Conservation (phyloP, 1,140 invertebrate species). For the Conus betulinus region DNA sequence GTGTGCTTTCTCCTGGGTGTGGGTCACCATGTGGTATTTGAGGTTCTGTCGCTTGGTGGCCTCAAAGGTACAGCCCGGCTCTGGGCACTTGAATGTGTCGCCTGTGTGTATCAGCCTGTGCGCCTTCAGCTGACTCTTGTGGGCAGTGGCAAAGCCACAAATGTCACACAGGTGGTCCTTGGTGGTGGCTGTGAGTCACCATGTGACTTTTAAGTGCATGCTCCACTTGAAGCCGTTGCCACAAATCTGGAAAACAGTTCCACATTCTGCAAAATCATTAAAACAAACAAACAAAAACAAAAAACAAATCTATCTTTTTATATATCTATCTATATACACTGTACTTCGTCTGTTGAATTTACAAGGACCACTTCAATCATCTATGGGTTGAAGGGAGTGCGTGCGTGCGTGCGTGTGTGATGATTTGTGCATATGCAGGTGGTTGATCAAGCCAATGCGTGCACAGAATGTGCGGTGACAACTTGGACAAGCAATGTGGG, state of each 20-base stretch:
- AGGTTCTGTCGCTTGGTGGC: slow-evolving; percentile 76
- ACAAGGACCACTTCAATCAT: too few species aligned
- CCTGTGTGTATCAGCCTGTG: slow-evolving; percentile 79
- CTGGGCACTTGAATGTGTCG: slow-evolving; percentile 77
- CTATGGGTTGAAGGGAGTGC: too few species aligned
- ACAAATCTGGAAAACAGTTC: slow-evolving; percentile 77
- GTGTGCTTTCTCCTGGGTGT: slow-evolving; percentile 81
- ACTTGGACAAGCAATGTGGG: too few species aligned
- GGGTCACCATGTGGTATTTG: slow-evolving; percentile 77
- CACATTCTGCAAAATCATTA: too few species aligned
- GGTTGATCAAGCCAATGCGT: too few species aligned
- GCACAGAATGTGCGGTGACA: too few species aligned
- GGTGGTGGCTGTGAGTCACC: slow-evolving; percentile 77
- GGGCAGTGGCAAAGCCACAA: slow-evolving; percentile 79
- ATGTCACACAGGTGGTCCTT: slow-evolving; percentile 79
- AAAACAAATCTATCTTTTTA: too few species aligned
- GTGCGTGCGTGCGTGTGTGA: too few species aligned
- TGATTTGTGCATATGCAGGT: too few species aligned
- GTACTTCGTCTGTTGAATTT: too few species aligned
- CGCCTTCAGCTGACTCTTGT: slow-evolving; percentile 79
- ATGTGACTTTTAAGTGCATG: slow-evolving; percentile 79
- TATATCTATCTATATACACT: too few species aligned
- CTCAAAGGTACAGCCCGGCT: slow-evolving; percentile 75
- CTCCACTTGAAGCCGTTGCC: slow-evolving; percentile 80
- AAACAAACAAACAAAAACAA: too few species aligned